A percentile compares a stretch with the other conserved stretches of the same genome.
Evolutionary conservation across 1,140 invertebrate genomes (phyloP).

Genomic region (Protaetia brevitarsis): DNA sequence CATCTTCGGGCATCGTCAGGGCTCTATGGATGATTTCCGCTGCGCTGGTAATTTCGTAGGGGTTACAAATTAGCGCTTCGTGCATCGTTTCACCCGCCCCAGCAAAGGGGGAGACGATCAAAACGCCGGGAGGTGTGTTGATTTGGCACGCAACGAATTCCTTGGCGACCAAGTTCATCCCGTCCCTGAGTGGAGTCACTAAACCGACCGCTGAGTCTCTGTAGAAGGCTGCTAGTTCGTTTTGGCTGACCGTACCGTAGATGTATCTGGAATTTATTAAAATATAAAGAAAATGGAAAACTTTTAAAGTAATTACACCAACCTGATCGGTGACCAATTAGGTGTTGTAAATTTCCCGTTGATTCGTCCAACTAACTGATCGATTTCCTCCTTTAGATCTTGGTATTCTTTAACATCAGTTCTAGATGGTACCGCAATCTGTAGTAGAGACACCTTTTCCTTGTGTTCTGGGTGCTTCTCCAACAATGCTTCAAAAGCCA

Average conservation of each 20-base stretch:
- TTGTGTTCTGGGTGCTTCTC: slow-evolving; percentile 83
- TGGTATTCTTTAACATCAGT: slow-evolving; percentile 90
- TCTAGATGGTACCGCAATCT: slow-evolving; percentile 85
- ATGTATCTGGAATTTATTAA: slow-evolving; percentile 60
- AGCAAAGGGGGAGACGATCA: slow-evolving; percentile 87
- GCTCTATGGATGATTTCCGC: slow-evolving; percentile 83
- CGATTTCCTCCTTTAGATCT: slow-evolving; percentile 87
- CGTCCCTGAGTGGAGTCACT: slow-evolving; percentile 83
- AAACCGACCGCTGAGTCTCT: slow-evolving; percentile 80
- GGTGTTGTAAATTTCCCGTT: slow-evolving; percentile 84
- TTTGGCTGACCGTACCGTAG: slow-evolving; percentile 82
- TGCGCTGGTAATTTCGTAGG: slow-evolving; percentile 83
- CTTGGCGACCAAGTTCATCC: slow-evolving; percentile 92
- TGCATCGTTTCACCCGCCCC: slow-evolving; percentile 90
- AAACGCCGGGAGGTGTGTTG: slow-evolving; percentile 78
- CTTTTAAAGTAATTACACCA: not conserved
- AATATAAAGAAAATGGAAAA: not conserved
- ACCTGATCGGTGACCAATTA: slow-evolving; percentile 86
- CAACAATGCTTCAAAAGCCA: slow-evolving; percentile 79
- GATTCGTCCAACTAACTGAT: slow-evolving; percentile 82
- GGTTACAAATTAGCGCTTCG: slow-evolving; percentile 81
- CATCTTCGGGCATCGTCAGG: slow-evolving; percentile 86
- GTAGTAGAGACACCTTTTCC: slow-evolving; percentile 77
- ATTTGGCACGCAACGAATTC: slow-evolving; percentile 92
- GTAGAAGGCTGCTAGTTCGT: slow-evolving; percentile 81